Conservation (phyloP, 2,113 vertebrate genomes). For the Lota lota region DNA sequence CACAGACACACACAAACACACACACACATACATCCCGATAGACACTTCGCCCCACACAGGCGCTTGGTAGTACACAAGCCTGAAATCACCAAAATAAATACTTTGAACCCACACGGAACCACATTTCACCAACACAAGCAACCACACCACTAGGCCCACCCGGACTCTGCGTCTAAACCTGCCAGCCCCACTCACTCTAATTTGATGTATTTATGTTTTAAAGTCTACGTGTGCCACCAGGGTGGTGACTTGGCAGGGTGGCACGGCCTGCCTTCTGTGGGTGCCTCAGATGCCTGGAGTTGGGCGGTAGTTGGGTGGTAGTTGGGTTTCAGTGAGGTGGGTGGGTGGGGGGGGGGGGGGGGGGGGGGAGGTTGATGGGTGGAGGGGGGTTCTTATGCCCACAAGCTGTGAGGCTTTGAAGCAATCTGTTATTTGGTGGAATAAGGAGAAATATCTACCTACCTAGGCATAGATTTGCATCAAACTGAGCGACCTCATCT, state of each 20-base stretch:
- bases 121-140: conserved; percentile 50
- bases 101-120: conserved; percentile 59
- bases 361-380: neutral
- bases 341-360: neutral
- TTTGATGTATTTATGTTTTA: conserved; percentile 36
- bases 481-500: no score
- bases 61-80: conserved; percentile 1
- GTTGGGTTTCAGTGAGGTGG: neutral
- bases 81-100: conserved; percentile 53
- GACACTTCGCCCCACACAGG: neutral
- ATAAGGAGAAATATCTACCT: no score
- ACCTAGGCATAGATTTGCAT: no score
- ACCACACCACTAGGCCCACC: conserved; percentile 66
- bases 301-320: neutral
- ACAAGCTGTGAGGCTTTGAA: conserved; percentile 53
- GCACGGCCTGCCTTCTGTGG: conserved; percentile 50
- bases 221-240: conserved; percentile 61
- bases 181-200: conserved; percentile 44
- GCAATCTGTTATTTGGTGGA: neutral
- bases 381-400: conserved; percentile 38
- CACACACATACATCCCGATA: neutral
- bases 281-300: conserved; percentile 37
- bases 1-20: neutral
- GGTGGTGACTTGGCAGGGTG: conserved; percentile 52
- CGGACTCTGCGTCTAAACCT: conserved; percentile 53